Conservation (phyloP, 2,113 vertebrate genomes). For the Lycaon pictus region DNA sequence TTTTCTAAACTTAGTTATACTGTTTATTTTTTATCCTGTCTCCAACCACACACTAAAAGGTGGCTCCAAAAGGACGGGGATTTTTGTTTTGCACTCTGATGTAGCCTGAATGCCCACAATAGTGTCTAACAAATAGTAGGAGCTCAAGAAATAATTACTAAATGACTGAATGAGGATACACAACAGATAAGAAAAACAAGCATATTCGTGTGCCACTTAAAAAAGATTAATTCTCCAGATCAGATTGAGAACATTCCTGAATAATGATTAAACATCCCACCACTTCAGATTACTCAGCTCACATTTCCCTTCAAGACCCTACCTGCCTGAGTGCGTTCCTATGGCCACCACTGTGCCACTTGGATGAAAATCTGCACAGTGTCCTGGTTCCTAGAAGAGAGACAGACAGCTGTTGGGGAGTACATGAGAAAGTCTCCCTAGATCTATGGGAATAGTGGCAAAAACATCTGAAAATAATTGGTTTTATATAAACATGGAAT, state of each 20-base stretch:
- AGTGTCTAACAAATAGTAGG: background rate
- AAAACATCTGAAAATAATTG: constrained; percentile 63
- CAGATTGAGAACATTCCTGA: constrained; percentile 23
- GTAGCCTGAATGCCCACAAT: background rate
- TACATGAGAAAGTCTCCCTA: constrained; percentile 54
- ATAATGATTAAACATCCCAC: constrained; percentile 1
- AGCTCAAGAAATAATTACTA: background rate
- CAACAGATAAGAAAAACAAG: background rate
- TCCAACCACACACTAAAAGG: background rate
- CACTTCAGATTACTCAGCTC: constrained; percentile 47
- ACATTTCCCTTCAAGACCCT: constrained; percentile 71
- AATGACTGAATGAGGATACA: background rate
- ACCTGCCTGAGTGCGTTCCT: constrained; percentile 99
- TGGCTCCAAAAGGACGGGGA: background rate
- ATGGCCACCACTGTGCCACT: constrained; percentile 97
- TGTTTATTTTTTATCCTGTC: background rate
- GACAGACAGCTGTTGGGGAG: constrained; percentile 73
- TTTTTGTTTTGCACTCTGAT: background rate
- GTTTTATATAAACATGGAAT: constrained; percentile 48
- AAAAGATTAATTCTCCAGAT: constrained; percentile 17
- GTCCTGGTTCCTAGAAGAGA: constrained; percentile 93
- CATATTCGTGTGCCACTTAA: background rate
- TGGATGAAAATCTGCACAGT: constrained; percentile 99
- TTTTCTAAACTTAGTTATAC: constrained; percentile 13
- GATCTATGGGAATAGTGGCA: constrained; percentile 13